Percentiles rank a stretch among this genome's conserved stretches.
These are phyloP conservation scores for Pinctada fucata DNA, from an alignment of 2,888 invertebrate genomes.

Conservation along the genomic window DNA sequence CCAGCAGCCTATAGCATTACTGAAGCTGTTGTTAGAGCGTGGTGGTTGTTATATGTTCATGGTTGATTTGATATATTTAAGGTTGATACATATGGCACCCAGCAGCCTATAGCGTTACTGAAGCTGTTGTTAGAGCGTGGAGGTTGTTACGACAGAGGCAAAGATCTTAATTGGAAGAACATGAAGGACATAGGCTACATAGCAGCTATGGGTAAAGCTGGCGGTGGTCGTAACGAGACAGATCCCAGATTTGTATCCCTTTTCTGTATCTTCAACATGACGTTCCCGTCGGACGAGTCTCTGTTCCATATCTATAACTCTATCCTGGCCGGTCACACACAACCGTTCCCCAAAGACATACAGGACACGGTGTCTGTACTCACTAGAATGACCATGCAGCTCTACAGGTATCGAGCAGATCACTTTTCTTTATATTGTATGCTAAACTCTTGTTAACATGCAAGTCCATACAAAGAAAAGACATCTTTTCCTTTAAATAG, in stretches of 20 bases:
- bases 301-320: slow-evolving; percentile 89
- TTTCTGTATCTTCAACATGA: slow-evolving; percentile 91
- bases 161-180: slow-evolving; percentile 92
- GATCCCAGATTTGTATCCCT: slow-evolving; percentile 94
- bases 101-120: slow-evolving; percentile 94
- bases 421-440: no score
- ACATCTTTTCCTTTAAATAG: no score
- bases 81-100: slow-evolving; percentile 90
- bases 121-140: slow-evolving; percentile 92
- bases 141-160: slow-evolving; percentile 92
- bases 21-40: slow-evolving; percentile 92
- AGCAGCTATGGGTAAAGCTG: slow-evolving; percentile 81
- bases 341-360: slow-evolving; percentile 83
- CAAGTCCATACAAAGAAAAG: no score
- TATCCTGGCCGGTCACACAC: slow-evolving; percentile 88
- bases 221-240: slow-evolving; percentile 92
- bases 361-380: slow-evolving; percentile 83
- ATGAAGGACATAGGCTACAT: slow-evolving; percentile 85
- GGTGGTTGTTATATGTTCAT: slow-evolving; percentile 80
- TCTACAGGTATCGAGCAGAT: slow-evolving; percentile 84
- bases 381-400: slow-evolving; percentile 87
- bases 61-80: slow-evolving; percentile 46
- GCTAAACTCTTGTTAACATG: no score
- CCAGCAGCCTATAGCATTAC: slow-evolving; percentile 93
- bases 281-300: slow-evolving; percentile 88